Percentiles rank a stretch among this genome's conserved stretches.
phyloP scores from a whole-genome alignment of 2,797 vertebrate species.

The Eulemur coronatus region DNA sequence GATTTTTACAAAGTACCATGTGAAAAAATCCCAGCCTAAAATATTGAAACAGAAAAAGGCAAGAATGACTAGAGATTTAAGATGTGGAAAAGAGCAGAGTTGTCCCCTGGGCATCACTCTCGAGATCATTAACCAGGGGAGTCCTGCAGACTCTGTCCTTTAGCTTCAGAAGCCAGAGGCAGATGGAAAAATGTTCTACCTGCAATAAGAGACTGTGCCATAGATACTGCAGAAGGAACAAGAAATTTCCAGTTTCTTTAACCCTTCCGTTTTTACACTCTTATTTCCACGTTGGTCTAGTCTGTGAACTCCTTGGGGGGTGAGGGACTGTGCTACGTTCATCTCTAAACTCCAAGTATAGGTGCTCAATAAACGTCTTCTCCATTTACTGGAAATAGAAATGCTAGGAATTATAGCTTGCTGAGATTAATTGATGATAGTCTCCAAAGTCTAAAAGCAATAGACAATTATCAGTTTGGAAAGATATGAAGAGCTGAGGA shows the following conservation, averaged over 20 bases:
- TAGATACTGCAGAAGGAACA: not conserved
- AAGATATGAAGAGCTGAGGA: conserved; percentile 34
- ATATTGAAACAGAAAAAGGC: not conserved
- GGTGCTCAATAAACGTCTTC: not conserved
- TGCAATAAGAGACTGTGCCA: not conserved
- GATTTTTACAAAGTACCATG: conserved; percentile 41
- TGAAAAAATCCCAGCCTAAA: not conserved
- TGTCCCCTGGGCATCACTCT: not conserved
- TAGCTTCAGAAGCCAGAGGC: not conserved
- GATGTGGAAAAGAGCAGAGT: not conserved
- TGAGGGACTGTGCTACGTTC: not conserved
- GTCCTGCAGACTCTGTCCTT: not conserved
- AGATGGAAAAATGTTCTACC: not conserved
- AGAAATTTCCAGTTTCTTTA: not conserved
- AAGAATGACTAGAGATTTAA: not conserved
- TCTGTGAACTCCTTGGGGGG: not conserved
- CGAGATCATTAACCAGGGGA: not conserved
- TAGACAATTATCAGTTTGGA: conserved; percentile 16
- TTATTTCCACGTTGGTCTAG: not conserved
- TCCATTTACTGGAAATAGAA: conserved; percentile 1
- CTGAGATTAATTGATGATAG: conserved; percentile 36
- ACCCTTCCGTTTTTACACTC: not conserved
- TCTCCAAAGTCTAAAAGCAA: conserved; percentile 31
- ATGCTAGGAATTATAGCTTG: conserved; percentile 4
- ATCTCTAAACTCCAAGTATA: not conserved